Evolutionary conservation across 2,113 vertebrate genomes (phyloP).

Genomic region (mouse (Mus musculus)): DNA sequence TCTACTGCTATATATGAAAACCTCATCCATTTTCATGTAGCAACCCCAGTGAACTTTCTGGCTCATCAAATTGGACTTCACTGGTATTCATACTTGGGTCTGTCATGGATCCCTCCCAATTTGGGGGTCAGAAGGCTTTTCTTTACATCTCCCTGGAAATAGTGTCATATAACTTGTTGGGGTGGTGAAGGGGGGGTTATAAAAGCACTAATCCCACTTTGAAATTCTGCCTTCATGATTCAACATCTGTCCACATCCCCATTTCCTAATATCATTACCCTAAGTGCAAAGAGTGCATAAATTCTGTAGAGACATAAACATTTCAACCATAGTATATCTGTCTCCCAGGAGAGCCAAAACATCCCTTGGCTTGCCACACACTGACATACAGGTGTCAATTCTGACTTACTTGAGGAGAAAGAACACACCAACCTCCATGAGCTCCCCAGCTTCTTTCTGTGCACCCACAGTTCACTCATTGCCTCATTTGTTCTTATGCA

Average conservation of each 20-base stretch:
- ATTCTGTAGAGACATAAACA: background rate
- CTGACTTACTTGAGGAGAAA: background rate
- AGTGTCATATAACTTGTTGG: background rate
- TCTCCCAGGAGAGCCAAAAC: background rate
- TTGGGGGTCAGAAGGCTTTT: background rate
- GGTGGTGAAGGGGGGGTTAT: background rate
- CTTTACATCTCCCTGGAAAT: background rate
- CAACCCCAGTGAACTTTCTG: background rate
- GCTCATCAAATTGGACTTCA: background rate
- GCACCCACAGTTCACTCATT: background rate
- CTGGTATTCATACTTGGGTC: background rate
- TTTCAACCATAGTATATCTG: background rate
- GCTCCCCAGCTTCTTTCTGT: background rate
- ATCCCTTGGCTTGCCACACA: background rate
- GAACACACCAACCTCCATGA: background rate
- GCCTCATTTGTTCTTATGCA: background rate
- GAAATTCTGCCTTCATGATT: background rate
- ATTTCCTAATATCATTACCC: background rate
- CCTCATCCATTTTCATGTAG: background rate
- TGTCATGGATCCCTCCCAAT: background rate
- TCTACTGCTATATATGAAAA: background rate
- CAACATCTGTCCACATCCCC: background rate
- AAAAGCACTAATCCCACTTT: background rate
- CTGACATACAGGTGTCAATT: background rate
- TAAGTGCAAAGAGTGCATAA: background rate